Evolutionary conservation across 2,113 vertebrate genomes (phyloP).

Genomic region (Dunckerocampus dactyliophorus): DNA sequence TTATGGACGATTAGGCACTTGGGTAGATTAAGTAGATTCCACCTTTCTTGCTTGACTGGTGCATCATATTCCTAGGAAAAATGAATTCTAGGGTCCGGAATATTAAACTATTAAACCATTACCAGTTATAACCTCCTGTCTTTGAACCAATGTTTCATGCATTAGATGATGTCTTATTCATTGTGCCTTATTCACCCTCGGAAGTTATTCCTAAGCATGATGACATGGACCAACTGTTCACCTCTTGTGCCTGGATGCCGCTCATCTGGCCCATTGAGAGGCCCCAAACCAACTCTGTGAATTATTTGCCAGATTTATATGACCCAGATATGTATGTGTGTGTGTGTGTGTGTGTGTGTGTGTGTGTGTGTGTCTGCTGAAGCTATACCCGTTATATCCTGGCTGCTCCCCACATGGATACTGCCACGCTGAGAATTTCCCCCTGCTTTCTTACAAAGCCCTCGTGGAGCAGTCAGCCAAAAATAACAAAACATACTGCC

Average conservation of each 20-base stretch:
- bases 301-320: constrained; percentile 33
- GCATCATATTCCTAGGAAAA: too few species aligned
- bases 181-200: neutral
- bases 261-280: constrained; percentile 6
- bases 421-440: constrained; percentile 63
- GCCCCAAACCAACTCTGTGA: constrained; percentile 13
- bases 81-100: too few species aligned
- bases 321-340: constrained; percentile 50
- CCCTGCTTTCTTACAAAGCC: constrained; percentile 66
- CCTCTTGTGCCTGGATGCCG: neutral
- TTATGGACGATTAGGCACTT: too few species aligned
- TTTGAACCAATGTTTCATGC: neutral
- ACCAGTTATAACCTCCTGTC: neutral
- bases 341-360: constrained; percentile 47
- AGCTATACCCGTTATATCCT: constrained; percentile 59
- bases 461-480: constrained; percentile 62
- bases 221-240: neutral
- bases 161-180: constrained; percentile 4
- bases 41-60: too few species aligned
- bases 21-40: too few species aligned
- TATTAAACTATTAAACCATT: too few species aligned
- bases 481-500: constrained; percentile 69
- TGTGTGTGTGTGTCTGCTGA: constrained; percentile 46
- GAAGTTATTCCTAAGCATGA: constrained; percentile 5
- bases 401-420: constrained; percentile 62